Percentiles rank a stretch among this genome's conserved stretches.
phyloP scores from a whole-genome alignment of 1,140 invertebrate species.

The Epicauta chinensis region DNA sequence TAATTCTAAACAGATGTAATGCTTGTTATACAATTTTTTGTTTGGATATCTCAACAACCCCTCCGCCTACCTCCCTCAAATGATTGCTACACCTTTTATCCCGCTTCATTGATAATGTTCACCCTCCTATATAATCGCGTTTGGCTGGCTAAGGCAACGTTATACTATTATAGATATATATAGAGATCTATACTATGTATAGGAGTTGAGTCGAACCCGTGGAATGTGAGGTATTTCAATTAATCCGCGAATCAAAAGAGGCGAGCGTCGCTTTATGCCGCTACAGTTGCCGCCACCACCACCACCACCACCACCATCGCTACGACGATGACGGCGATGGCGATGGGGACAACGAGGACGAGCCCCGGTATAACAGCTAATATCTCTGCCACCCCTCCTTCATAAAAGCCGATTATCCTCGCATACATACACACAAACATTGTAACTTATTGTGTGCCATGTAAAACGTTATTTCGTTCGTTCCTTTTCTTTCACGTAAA shows the following conservation, averaged over 20 bases:
- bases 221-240: slow-evolving; percentile 43
- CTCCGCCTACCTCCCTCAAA: slow-evolving; percentile 3
- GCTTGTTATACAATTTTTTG: no score
- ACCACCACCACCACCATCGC: slow-evolving; percentile 1
- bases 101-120: no score
- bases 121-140: slow-evolving; percentile 1
- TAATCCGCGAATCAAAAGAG: slow-evolving; percentile 43
- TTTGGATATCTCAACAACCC: slow-evolving; percentile 1
- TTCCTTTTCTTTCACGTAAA: no score
- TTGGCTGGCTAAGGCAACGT: slow-evolving; percentile 19
- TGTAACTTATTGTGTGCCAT: no score
- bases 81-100: slow-evolving; percentile 3
- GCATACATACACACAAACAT: no score
- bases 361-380: slow-evolving; percentile 7
- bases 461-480: no score
- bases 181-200: no score
- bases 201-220: slow-evolving; percentile 25
- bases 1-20: no score
- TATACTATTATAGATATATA: not conserved
- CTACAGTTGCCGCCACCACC: slow-evolving; percentile 20
- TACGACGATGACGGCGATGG: not conserved
- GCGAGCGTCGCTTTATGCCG: slow-evolving; percentile 39
- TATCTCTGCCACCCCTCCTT: not conserved
- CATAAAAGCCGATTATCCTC: no score
- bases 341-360: slow-evolving; percentile 18